These are phyloP conservation scores for Bombus superbus DNA, from an alignment of 1,140 invertebrate genomes.

Conservation along the genomic window DNA sequence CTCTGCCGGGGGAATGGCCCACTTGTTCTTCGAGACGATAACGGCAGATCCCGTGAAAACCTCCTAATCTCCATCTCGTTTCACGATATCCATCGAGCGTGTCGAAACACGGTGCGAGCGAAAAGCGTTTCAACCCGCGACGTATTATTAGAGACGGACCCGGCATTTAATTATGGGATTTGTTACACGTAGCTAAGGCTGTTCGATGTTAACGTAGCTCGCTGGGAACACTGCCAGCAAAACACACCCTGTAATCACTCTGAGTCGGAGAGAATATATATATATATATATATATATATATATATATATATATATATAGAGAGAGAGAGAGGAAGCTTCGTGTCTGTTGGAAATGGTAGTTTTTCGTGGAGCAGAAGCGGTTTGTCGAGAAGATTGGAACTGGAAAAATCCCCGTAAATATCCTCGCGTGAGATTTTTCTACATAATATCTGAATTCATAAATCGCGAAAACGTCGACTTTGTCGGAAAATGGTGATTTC, in stretches of 20 bases:
- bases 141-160: slow-evolving; percentile 44
- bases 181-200: slow-evolving; percentile 9
- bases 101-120: slow-evolving; percentile 34
- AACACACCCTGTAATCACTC: slow-evolving; percentile 24
- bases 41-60: slow-evolving; percentile 23
- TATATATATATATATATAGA: slow-evolving; percentile 1
- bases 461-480: neutral
- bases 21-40: slow-evolving; percentile 18
- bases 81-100: slow-evolving; percentile 39
- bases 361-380: neutral
- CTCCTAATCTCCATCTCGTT: slow-evolving; percentile 43
- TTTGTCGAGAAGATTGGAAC: too few species aligned
- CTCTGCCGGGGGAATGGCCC: slow-evolving; percentile 33
- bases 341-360: neutral
- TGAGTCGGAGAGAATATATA: neutral
- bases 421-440: neutral
- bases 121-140: neutral
- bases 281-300: neutral
- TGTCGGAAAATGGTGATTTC: neutral
- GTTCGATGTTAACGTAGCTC: neutral
- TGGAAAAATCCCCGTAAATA: too few species aligned
- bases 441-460: neutral
- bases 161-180: slow-evolving; percentile 49
- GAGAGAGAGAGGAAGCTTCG: neutral
- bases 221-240: slow-evolving; percentile 29